phyloP scores from a whole-genome alignment of 2,797 vertebrate genomes.

The Pterois miles region DNA sequence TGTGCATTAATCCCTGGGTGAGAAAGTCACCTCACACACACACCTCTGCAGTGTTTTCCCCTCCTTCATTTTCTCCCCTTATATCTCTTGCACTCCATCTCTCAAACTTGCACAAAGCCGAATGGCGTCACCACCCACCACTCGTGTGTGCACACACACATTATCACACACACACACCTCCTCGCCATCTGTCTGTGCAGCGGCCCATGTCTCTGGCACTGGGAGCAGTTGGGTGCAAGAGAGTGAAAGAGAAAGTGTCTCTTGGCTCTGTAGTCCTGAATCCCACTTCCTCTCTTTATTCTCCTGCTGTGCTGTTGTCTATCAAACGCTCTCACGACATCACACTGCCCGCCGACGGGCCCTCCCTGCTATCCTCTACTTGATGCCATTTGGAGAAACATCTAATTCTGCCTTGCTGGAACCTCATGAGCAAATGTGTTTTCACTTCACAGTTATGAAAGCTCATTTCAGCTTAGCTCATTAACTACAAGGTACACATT shows the following conservation, averaged over 20 bases:
- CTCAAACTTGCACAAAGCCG: conserved; percentile 60
- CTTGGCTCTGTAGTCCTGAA: conserved; percentile 55
- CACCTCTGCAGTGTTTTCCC: conserved; percentile 47
- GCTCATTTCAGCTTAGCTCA: conserved; percentile 41
- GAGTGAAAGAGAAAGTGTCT: conserved; percentile 74
- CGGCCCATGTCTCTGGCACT: conserved; percentile 75
- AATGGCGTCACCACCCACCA: conserved; percentile 69
- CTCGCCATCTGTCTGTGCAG: conserved; percentile 80
- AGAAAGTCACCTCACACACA: conserved; percentile 14
- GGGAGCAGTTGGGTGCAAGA: conserved; percentile 73
- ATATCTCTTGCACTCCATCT: conserved; percentile 49
- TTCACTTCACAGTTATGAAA: conserved; percentile 27
- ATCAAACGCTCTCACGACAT: conserved; percentile 64
- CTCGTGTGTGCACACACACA: conserved; percentile 17
- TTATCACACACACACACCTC: conserved; percentile 47
- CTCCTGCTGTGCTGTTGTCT: conserved; percentile 67
- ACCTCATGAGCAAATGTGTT: not conserved
- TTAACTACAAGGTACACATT: conserved; percentile 38
- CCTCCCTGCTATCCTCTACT: conserved; percentile 27
- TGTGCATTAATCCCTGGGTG: conserved; percentile 30
- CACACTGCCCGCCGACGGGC: conserved; percentile 42
- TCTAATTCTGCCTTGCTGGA: conserved; percentile 6
- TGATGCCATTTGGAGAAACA: conserved; percentile 32
- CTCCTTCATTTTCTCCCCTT: conserved; percentile 37
- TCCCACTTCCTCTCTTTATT: conserved; percentile 58